Percentiles rank a stretch among this genome's conserved stretches.
phyloP scores from a whole-genome alignment of 2,113 vertebrate genomes.

The Nesoenas mayeri region DNA sequence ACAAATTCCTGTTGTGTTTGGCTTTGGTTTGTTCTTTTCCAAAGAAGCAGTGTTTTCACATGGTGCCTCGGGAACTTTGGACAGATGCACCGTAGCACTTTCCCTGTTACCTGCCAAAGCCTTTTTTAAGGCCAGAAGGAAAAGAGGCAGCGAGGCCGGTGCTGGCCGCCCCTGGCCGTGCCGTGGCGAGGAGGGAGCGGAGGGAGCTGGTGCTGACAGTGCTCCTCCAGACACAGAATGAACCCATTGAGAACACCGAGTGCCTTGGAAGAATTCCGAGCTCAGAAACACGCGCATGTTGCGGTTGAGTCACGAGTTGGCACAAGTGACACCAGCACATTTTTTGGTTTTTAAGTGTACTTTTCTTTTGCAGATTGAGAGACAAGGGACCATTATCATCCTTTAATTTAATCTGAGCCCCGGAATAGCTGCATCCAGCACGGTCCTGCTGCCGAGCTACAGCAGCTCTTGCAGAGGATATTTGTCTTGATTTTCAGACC shows the following conservation, averaged over 20 bases:
- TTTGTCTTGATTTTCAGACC: neutral
- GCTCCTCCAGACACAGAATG: neutral
- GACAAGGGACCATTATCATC: conserved; percentile 17
- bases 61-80: neutral
- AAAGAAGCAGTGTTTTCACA: neutral
- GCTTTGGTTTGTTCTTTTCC: neutral
- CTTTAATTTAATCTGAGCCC: neutral
- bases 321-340: neutral
- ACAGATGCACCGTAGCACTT: neutral
- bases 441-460: neutral
- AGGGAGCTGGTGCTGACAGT: neutral
- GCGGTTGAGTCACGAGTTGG: conserved; percentile 42
- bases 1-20: neutral
- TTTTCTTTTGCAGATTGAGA: neutral
- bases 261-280: neutral
- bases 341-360: neutral
- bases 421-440: neutral
- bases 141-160: neutral
- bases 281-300: neutral
- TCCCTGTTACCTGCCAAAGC: neutral
- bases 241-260: neutral
- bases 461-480: neutral
- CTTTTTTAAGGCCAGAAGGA: neutral
- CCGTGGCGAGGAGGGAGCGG: neutral
- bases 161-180: neutral